Evolutionary conservation across 2,113 vertebrate genomes (phyloP).

Genomic region (Parus major): DNA sequence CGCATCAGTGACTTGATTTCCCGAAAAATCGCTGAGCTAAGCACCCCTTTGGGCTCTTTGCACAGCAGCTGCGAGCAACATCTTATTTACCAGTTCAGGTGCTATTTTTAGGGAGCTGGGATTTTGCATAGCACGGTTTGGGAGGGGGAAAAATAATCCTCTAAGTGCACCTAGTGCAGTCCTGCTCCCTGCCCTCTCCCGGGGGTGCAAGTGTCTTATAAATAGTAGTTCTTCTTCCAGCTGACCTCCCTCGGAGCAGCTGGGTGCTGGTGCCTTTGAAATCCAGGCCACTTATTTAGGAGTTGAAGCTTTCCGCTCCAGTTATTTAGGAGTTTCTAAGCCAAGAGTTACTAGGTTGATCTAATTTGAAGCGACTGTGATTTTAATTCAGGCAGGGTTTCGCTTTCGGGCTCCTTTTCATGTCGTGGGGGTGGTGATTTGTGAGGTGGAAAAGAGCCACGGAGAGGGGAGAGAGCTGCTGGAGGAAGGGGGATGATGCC

Average conservation of each 20-base stretch:
- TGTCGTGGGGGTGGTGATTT: background rate
- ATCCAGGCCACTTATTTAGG: slow-evolving; percentile 47
- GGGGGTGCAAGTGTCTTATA: background rate
- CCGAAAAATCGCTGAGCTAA: background rate
- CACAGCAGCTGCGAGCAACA: background rate
- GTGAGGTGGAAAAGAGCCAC: background rate
- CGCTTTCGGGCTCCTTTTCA: background rate
- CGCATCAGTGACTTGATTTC: background rate
- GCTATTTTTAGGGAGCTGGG: background rate
- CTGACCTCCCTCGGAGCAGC: slow-evolving; percentile 50
- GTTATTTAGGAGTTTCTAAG: slow-evolving; percentile 23
- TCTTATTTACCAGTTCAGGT: background rate
- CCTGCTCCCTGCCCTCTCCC: background rate
- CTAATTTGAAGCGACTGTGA: slow-evolving; percentile 53
- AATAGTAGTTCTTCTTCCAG: slow-evolving; percentile 24
- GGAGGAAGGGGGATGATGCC: background rate
- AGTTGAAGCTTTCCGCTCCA: slow-evolving; percentile 55
- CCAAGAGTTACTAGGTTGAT: slow-evolving; percentile 52
- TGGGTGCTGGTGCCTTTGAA: slow-evolving; percentile 26
- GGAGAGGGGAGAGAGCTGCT: background rate
- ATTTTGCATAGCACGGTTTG: background rate
- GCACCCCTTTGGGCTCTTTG: background rate
- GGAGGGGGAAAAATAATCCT: background rate
- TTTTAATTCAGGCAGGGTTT: slow-evolving; percentile 34
- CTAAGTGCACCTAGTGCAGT: background rate